Conservation (phyloP, 2,113 vertebrate genomes). For the Microcebus ravelobensis region DNA sequence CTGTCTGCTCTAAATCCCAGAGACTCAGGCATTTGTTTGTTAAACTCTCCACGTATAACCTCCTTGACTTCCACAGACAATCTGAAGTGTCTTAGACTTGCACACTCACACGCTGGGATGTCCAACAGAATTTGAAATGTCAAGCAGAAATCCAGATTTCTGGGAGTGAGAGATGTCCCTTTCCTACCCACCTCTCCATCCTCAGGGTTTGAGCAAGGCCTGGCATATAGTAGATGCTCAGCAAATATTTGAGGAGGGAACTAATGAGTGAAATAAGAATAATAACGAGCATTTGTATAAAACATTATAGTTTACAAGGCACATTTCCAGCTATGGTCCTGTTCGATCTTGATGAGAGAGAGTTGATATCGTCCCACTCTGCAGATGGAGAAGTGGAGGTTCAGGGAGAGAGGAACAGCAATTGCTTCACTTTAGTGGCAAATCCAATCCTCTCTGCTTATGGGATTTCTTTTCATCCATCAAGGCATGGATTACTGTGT, state of each 20-base stretch:
- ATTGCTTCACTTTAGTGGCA: too few species aligned
- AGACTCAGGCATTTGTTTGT: neutral
- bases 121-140: neutral
- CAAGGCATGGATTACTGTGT: neutral
- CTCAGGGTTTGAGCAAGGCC: neutral
- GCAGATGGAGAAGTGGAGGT: neutral
- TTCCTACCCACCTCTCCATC: neutral
- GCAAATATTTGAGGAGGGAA: neutral
- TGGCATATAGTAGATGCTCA: neutral
- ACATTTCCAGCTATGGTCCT: too few species aligned
- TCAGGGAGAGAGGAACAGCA: neutral
- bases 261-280: neutral
- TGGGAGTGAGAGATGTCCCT: accelerated
- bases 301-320: too few species aligned
- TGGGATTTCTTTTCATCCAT: neutral
- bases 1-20: neutral
- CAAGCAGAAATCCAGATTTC: neutral
- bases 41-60: neutral
- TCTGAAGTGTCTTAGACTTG: neutral
- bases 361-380: accelerated
- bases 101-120: accelerated
- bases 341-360: neutral
- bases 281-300: neutral
- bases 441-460: neutral
- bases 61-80: neutral